Conservation (phyloP, 2,888 invertebrate species). For the Hemicrepidius hirtus region DNA sequence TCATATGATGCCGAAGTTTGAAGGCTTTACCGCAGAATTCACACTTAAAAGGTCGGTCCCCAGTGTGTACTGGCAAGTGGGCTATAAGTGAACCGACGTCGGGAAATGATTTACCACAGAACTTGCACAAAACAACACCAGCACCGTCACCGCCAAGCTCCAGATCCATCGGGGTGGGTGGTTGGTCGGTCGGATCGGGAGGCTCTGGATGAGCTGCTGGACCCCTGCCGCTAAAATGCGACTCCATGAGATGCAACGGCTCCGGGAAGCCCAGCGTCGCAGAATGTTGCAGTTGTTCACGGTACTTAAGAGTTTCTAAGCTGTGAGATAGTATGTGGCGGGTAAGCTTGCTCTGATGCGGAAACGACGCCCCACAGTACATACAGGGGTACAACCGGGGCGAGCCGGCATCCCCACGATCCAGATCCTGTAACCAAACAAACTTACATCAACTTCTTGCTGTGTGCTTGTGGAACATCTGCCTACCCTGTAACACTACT, state of each 20-base stretch:
- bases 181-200: conserved; percentile 72
- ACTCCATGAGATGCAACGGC: conserved; percentile 66
- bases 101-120: conserved; percentile 94
- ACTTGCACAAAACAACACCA: conserved; percentile 89
- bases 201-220: conserved; percentile 69
- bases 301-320: conserved; percentile 90
- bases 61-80: conserved; percentile 92
- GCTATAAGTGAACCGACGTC: conserved; percentile 91
- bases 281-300: conserved; percentile 80
- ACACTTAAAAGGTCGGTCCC: conserved; percentile 93
- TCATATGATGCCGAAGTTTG: conserved; percentile 94
- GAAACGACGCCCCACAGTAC: conserved; percentile 92
- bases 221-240: conserved; percentile 71
- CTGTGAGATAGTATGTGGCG: conserved; percentile 92
- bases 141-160: conserved; percentile 73
- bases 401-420: conserved; percentile 77
- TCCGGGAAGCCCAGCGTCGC: conserved; percentile 71
- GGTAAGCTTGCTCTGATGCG: conserved; percentile 93
- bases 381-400: conserved; percentile 85
- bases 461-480: conserved; percentile 67
- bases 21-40: conserved; percentile 96
- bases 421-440: conserved; percentile 94
- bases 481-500: conserved; percentile 66
- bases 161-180: conserved; percentile 77
- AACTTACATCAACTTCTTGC: conserved; percentile 93